A percentile compares a stretch with the other conserved stretches of the same genome.
Evolutionary conservation across 2,888 invertebrate species (phyloP).

Genomic region (Drosophila emarginata): DNA sequence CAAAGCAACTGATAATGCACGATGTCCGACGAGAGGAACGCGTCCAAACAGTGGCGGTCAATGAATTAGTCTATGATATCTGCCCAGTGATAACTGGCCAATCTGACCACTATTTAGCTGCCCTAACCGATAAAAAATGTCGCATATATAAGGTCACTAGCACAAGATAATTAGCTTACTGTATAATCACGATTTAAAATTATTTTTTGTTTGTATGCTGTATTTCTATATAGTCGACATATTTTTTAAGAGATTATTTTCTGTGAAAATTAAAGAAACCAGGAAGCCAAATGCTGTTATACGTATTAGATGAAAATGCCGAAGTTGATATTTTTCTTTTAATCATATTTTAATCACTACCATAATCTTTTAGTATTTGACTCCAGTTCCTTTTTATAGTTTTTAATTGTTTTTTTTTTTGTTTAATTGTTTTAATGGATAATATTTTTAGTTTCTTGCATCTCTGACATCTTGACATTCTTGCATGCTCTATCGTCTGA

Average conservation of each 20-base stretch:
- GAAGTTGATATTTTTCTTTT: neutral
- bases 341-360: neutral
- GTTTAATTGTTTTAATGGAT: too few species aligned
- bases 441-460: neutral
- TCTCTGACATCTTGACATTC: neutral
- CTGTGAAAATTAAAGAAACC: slow-evolving; percentile 27
- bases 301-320: too few species aligned
- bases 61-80: slow-evolving; percentile 87
- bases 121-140: slow-evolving; percentile 87
- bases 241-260: slow-evolving; percentile 5
- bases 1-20: slow-evolving; percentile 86
- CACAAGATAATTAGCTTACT: neutral
- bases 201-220: neutral
- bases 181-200: neutral
- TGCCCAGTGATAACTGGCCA: slow-evolving; percentile 84
- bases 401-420: neutral
- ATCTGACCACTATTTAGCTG: slow-evolving; percentile 84
- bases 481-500: neutral
- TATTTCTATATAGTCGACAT: too few species aligned
- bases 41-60: slow-evolving; percentile 85
- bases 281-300: too few species aligned
- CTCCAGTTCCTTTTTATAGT: too few species aligned
- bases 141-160: slow-evolving; percentile 85
- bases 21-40: slow-evolving; percentile 85
- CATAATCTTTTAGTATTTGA: neutral